Base-by-base conservation (phyloP, 2,888 invertebrate genomes). In the Doris montereyensis region DNA sequence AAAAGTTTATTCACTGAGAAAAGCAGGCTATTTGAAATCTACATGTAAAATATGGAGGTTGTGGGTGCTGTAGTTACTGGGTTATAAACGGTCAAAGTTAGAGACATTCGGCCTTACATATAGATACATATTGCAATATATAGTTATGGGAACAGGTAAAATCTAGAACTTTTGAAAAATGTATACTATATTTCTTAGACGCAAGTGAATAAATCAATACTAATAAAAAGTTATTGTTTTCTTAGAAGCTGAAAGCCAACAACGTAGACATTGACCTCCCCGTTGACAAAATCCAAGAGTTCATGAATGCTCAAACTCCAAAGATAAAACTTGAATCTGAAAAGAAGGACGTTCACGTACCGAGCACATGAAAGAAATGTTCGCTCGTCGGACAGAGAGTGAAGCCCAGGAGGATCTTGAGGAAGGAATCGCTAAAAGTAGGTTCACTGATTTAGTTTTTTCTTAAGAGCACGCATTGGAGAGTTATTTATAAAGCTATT, bases 321-420 rank as follows among this genome's bases (percentile, higher is more conserved):
- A 58, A 41, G 17, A 17, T 26, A 17, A 73, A 77, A 41, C 60
- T 70, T 17, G 57, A 77, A 35, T 52, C 68, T n/a, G 76, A 76
- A 71, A 81, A 78, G 52, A 70, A 76, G 34, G 35, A 75, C 8
- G 21, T 30, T 2, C 65, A 71, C 1, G 24, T 81, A 58, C 81
- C 81, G 74, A 70, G 13, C 80, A 81, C 52, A 58, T 81, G 58
- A 80, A 77, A 41, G 81, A 81, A 34, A 70, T 81, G 67, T 65
- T 81, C 13, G 65, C 10, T 17, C 57, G 81, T 26, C 79, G 78
- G 21, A 80, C 68, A 57, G 67, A 74, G 5, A 58, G 34, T 0
- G 30, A 81, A 60, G 32, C 76, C 13, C 70, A 74, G 30, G 67
- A 78, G 70, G 81, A 75, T 24, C 70, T 81, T 26, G 81, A 81